Evolutionary conservation across 1,140 invertebrate species (phyloP), one percentile per base, ranked within the genome.

Genomic region (Cotesia typhae): DNA sequence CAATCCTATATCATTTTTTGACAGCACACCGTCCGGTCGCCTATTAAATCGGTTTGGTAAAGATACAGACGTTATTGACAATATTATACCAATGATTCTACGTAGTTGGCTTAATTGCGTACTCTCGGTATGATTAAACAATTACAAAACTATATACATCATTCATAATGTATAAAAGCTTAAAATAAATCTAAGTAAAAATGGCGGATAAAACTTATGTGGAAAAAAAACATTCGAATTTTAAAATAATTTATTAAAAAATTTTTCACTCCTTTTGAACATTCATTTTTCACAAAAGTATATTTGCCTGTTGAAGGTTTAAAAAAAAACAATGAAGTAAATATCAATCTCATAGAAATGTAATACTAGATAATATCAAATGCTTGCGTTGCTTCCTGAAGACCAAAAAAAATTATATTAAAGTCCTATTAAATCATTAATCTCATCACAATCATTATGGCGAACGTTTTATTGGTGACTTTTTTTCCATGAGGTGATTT

Each of bases 1-100:
- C 70, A 90, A 89, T 76, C 91, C 93, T 28, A 90, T 92, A 85
- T 84, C 84, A 65, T 95, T 95, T 89, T 95, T 95, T 85, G 93
- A 94, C 85, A 88, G 86, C 57, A 92, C 91, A 76, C 93, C 94
- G 4, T 83, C 88, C 72, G 94, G 93, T 75, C 88, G 93, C 76
- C 89, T 94, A 76, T 83, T 95, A 72, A 92, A 92, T 85, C 89
- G 93, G 76, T 91, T 94, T 84, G 88, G 90, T 75, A 93, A 92
- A 88, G 94, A 94, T 85, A 85, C 92, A 73, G 90, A 92, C 82
- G 88, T 89, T 67, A 79, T 92, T 83, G 92, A 94, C 86, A 88
- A 89, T 80, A 77, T 84, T 76, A 84, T 85, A 76, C 82, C 84
- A 66, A 4, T 75, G 41, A 77, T 77, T 75, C 77, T 88, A 63